Evolutionary conservation across 2,888 invertebrate genomes (phyloP).

Genomic region (Microdon myrmicae): DNA sequence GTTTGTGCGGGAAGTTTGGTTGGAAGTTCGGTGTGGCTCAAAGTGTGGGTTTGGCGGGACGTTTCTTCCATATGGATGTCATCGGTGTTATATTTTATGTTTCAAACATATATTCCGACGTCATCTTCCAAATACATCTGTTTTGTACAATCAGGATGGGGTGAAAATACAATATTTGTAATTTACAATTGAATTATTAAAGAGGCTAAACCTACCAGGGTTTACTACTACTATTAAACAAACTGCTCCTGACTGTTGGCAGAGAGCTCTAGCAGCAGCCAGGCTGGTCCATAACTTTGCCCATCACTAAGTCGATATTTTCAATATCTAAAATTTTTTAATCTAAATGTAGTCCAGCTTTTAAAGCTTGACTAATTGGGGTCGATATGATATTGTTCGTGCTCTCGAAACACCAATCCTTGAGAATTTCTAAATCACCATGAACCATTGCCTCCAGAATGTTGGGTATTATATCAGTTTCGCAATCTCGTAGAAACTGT

Average conservation of each 20-base stretch:
- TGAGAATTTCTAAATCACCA: conserved; percentile 87
- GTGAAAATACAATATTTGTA: no score
- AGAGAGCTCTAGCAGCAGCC: conserved; percentile 92
- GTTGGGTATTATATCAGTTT: conserved; percentile 97
- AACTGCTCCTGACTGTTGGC: conserved; percentile 87
- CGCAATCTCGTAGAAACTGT: conserved; percentile 91
- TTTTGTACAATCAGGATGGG: no score
- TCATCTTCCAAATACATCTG: no score
- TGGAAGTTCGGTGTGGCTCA: no score
- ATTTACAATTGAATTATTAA: no score
- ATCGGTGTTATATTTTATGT: no score
- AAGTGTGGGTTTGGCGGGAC: no score
- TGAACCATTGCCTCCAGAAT: conserved; percentile 95
- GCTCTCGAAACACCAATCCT: conserved; percentile 99
- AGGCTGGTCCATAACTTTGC: conserved; percentile 99
- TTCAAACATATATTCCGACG: no score
- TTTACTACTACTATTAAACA: no score
- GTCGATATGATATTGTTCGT: conserved; percentile 89
- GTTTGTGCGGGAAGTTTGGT: no score
- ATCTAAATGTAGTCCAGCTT: conserved; percentile 81
- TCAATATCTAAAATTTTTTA: conserved; percentile 90
- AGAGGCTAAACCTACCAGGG: no score
- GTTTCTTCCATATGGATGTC: no score
- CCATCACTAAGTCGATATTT: conserved; percentile 92
- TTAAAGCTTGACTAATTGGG: conserved; percentile 88